Base-by-base conservation (phyloP, 2,113 vertebrate species). In the Oncorhynchus clarkii region DNA sequence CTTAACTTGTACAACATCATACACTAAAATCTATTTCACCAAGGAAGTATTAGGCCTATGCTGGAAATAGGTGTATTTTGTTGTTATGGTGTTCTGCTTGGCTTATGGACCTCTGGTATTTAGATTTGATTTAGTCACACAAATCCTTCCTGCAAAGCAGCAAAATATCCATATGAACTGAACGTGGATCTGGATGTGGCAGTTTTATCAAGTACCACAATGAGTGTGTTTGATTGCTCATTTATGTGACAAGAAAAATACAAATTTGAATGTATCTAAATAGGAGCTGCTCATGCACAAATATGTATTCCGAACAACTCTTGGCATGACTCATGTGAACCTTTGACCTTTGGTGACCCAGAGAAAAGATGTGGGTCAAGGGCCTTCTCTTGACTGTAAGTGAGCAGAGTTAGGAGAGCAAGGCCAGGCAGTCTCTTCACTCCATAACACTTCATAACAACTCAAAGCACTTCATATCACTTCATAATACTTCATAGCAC, bases 81-180 rank as follows among this genome's bases (percentile, higher is more conserved):
- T 71, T 67, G 73, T 67, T 45, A 69, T 31, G 60, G 18, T 7
- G 6, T 70, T 72, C 67, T 80, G 54, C 68, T 75, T 27, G 73
- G 69, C 39, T 80, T 72, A 76, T 68, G 31, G 66, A 34, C 29
- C 66, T 34, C 16, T 39, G 13, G 29, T 34, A 62, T 62, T 62
- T 6, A 11, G n/a, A 62, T 62, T 75, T 75, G 39, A 45, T 45
- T 45, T 45, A 45, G 2, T 45, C 39, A 11, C 39, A 45, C 39
- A 11, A 39, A 45, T 45, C 8, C 39, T 45, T 75, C 48, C 57
- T 24, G 57, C 57, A 71, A 71, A 66, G 24, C 57, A 62, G 34
- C 7, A 45, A 45, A 54, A 54, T 22, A 62, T n/a, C 59, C 59
- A 60, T 60, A 60, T 60, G 6, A 22, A 62, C 59, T 62, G 7